Conservation (phyloP, 2,113 vertebrate genomes). For the Natator depressus region DNA sequence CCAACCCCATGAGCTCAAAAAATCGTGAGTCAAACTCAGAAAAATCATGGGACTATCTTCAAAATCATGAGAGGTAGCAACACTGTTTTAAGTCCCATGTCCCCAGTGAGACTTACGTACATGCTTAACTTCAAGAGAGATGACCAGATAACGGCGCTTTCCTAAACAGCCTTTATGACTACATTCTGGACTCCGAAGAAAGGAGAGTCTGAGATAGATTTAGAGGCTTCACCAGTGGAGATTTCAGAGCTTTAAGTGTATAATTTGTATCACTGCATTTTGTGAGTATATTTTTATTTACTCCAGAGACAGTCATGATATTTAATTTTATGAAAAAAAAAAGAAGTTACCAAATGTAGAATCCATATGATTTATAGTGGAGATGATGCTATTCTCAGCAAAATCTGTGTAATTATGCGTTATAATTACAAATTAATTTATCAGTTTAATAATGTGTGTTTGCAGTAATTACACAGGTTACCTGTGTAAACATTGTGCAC, state of each 20-base stretch:
- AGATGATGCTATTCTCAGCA: not conserved
- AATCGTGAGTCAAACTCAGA: not conserved
- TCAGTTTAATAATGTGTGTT: not conserved
- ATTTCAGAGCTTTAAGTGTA: conserved; percentile 15
- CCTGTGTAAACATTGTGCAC: not conserved
- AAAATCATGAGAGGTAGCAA: not conserved
- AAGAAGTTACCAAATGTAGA: not conserved
- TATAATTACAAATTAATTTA: not conserved
- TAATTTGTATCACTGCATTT: not conserved
- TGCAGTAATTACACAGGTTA: not conserved
- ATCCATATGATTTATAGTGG: fast-evolving
- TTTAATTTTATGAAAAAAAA: fast-evolving
- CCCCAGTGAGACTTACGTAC: not conserved
- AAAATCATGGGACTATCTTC: not conserved
- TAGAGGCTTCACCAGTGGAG: conserved; percentile 25
- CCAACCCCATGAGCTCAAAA: not conserved
- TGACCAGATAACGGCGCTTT: not conserved
- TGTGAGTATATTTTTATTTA: not conserved
- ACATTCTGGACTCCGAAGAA: conserved; percentile 16
- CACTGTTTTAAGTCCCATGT: not conserved
- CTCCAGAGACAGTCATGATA: fast-evolving
- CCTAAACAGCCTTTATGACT: conserved; percentile 29
- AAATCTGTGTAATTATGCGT: fast-evolving
- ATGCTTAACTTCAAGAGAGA: not conserved
- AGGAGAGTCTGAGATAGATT: conserved; percentile 10